Evolutionary conservation across 2,888 invertebrate genomes (phyloP).

Genomic region (Lasioglossum villosulum): DNA sequence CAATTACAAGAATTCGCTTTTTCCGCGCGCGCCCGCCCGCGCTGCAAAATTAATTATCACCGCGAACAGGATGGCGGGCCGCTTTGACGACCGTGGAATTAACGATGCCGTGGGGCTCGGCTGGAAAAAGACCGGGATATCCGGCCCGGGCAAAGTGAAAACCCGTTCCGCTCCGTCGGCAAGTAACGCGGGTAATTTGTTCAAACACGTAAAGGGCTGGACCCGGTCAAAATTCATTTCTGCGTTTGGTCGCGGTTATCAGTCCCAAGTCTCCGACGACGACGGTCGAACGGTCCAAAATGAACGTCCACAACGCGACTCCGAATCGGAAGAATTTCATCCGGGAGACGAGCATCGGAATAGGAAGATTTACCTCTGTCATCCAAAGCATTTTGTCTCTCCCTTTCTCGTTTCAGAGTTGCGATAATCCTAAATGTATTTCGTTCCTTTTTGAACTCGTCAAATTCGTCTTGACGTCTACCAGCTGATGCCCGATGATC

Average conservation of each 20-base stretch:
- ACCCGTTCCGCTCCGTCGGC: neutral
- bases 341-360: too few relatives aligned
- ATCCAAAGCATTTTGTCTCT: too few relatives aligned
- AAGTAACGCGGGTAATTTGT: conserved; percentile 19
- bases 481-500: too few relatives aligned
- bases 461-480: too few relatives aligned
- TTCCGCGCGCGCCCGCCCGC: neutral
- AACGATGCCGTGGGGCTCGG: conserved; percentile 6
- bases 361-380: too few relatives aligned
- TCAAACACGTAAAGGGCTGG: conserved; percentile 16
- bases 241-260: neutral
- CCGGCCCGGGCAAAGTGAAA: neutral
- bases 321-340: too few relatives aligned
- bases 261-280: neutral
- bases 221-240: neutral
- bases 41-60: conserved; percentile 22
- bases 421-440: too few relatives aligned
- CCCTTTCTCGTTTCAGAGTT: too few relatives aligned
- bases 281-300: too few relatives aligned
- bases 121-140: neutral
- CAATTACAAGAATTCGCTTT: conserved; percentile 27
- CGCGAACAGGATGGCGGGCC: neutral
- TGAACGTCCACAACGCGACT: too few relatives aligned
- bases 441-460: too few relatives aligned
- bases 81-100: conserved; percentile 1